Conservation (phyloP, 2,888 invertebrate genomes). For the Lasius platythorax region DNA sequence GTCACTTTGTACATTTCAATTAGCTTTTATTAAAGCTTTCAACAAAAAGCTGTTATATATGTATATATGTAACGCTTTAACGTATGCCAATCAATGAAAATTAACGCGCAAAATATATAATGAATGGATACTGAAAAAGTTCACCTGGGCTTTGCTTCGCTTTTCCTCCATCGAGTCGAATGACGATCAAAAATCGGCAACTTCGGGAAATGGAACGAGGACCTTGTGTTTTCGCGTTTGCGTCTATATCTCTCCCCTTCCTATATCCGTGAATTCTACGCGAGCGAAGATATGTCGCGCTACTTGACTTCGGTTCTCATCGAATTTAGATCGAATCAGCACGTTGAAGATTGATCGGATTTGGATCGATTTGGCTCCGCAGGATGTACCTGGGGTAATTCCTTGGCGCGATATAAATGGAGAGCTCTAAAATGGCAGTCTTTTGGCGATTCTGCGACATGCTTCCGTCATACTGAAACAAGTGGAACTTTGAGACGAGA, state of each 20-base stretch:
- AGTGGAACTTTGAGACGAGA: slow-evolving; percentile 65
- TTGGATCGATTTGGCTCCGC: slow-evolving; percentile 40
- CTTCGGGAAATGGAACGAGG: slow-evolving; percentile 25
- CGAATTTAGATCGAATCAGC: slow-evolving; percentile 52
- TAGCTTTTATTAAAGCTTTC: not conserved
- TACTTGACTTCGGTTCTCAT: slow-evolving; percentile 11
- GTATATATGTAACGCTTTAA: not conserved
- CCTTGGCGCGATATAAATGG: slow-evolving; percentile 61
- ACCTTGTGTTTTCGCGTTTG: slow-evolving; percentile 16
- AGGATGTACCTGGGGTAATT: slow-evolving; percentile 56
- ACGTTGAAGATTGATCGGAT: slow-evolving; percentile 53
- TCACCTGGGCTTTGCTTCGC: slow-evolving; percentile 3
- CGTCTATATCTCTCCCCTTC: not conserved
- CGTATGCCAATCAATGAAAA: slow-evolving; percentile 24
- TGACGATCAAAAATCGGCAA: slow-evolving; percentile 7
- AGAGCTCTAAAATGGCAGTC: slow-evolving; percentile 71
- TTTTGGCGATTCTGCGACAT: slow-evolving; percentile 63
- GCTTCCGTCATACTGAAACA: slow-evolving; percentile 56
- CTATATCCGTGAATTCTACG: not conserved
- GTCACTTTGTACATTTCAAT: slow-evolving; percentile 1
- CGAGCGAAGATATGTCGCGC: slow-evolving; percentile 21
- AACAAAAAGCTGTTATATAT: not conserved
- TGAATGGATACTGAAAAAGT: slow-evolving; percentile 29
- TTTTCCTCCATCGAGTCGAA: slow-evolving; percentile 1
- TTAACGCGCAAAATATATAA: not conserved